Evolutionary conservation across 2,113 vertebrate species (phyloP), one percentile per base, ranked within the genome.

Genomic region (Struthidea cinerea): DNA sequence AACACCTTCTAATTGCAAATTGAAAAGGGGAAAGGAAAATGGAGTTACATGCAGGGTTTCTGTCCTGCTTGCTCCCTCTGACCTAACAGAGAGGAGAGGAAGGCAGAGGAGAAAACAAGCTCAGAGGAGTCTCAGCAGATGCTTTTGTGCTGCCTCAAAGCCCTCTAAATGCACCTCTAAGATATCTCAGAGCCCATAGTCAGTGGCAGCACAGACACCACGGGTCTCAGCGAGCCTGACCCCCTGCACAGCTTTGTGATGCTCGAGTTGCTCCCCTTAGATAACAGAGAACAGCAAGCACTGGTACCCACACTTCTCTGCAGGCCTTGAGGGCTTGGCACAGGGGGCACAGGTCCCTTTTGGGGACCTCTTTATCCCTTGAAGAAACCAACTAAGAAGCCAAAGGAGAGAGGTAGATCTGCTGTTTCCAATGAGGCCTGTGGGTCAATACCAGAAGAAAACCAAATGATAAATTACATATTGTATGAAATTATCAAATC

Each of bases 251-350:
- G 75, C 56, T 76, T 26, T 2, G 6, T 84, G 77, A 65, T 71
- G 27, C 28, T 68, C 44, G 28, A 70, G 73, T 35, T 90, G 69
- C 73, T 87, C 68, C 77, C 78, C 37, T 89, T 76, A 64, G 84
- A 46, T 68, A 87, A 84, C 22, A 78, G 37, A 1, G 1, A 75
- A 46, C 26, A 67, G 10, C 5, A 23, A 70, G 35, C 24, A 27
- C 16, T 0, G 0, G 37, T 55, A 37, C n/a, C n/a, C 41, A 30
- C 0, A 0, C 19, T 74, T 35, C 50, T 74, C 53, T 71, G 64
- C 22, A 83, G 19, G 24, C 35, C 44, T 64, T 69, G 49, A 14
- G 35, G 20, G 8, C 28, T 57, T 50, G 46, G 21, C 57, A 65
- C 67, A 63, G 41, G 10, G 20, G 8, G 22, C 33, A 59, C 0